phyloP scores from a whole-genome alignment of 2,797 vertebrate species.

The Chelon auratus region DNA sequence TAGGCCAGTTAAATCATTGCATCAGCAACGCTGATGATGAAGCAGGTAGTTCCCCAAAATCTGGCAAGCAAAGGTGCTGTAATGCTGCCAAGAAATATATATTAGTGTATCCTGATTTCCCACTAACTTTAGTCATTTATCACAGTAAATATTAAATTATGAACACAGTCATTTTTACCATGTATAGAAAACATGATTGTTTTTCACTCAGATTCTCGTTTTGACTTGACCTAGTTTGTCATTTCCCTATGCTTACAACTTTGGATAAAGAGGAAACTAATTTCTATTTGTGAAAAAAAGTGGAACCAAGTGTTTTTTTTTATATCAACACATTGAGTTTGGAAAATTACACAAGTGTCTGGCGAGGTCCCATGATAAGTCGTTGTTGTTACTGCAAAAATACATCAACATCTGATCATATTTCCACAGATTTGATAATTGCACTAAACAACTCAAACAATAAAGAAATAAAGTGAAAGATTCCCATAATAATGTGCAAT shows the following conservation, averaged over 20 bases:
- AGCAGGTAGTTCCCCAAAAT: conserved; percentile 40
- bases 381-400: conserved; percentile 30
- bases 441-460: too few relatives aligned
- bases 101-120: not conserved
- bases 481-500: too few relatives aligned
- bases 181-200: not conserved
- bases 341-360: conserved; percentile 66
- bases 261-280: conserved; percentile 54
- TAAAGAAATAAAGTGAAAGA: too few relatives aligned
- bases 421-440: too few relatives aligned
- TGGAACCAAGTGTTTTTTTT: conserved; percentile 48
- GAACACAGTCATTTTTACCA: too few relatives aligned
- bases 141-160: not conserved
- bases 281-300: conserved; percentile 60
- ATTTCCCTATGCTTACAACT: conserved; percentile 41
- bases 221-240: conserved; percentile 38
- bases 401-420: not conserved
- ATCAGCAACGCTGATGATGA: conserved; percentile 45
- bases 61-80: not conserved
- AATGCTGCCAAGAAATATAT: not conserved
- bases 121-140: not conserved
- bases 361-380: conserved; percentile 57
- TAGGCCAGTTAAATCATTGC: conserved; percentile 33
- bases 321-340: conserved; percentile 18
- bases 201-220: not conserved